Base-by-base conservation (phyloP, 2,113 vertebrate species). In the Lipotes vexillifer region DNA sequence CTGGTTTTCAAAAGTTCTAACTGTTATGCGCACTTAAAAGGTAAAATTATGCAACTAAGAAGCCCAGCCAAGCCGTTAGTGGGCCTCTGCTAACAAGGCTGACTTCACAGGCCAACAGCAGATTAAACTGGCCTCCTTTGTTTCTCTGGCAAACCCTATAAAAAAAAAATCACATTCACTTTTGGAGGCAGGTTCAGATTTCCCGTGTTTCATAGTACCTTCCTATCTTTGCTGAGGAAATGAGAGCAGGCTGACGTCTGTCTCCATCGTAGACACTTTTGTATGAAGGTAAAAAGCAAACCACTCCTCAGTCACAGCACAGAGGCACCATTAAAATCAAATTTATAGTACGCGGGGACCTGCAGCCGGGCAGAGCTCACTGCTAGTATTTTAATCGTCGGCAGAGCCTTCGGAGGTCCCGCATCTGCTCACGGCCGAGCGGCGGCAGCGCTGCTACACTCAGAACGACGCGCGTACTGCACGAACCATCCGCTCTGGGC, bases 381-480 rank as follows among this genome's bases (percentile, higher is more conserved):
- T 98, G 98, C 98, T 98, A 99, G 98, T 98, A 98, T 99, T 99
- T 99, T 99, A 99, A 99, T 99, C 99, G 99, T 99, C 99, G 97
- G 98, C 21, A 2, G 98, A 98, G 98, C 98, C 99, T 98, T 98
- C 23, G 92, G 98, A 98, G 98, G 98, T 97, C 98, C 98, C 98
- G 98, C 99, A 99, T 99, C 99, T 99, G 99, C 98, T 99, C 98
- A 59, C 77, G 98, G 98, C 98, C 97, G 98, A 98, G 98, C 95
- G 98, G 98, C 98, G 97, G 98, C 98, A 99, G 99, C 98, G 99
- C 98, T 98, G 94, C 96, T 92, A 96, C 97, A 97, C 98, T 97
- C 97, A 98, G 98, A 98, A 97, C 98, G 98, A 98, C 78, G 97
- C 36, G 90, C 97, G 98, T 97, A 98, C 97, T 97, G 98, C 98